These are phyloP conservation scores for Moxostoma hubbsi DNA, from an alignment of 2,797 vertebrate species.

Conservation along the genomic window DNA sequence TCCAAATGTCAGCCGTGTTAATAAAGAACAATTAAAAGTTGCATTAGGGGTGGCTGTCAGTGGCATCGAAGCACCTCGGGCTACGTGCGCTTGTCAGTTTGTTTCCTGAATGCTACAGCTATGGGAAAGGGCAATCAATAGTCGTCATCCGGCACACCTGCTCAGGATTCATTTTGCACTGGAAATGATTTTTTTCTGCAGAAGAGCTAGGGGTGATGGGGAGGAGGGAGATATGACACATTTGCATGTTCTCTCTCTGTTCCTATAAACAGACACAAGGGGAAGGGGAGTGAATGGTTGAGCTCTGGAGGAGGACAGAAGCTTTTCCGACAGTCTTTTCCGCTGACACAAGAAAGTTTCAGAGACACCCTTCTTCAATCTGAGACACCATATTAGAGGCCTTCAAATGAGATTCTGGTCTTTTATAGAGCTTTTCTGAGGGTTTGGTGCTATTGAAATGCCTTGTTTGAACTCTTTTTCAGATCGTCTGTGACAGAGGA, in stretches of 20 bases:
- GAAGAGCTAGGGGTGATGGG: conserved; percentile 54
- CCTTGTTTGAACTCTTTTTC: conserved; percentile 32
- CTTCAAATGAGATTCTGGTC: conserved; percentile 36
- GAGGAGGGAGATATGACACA: conserved; percentile 49
- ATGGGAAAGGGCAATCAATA: conserved; percentile 92
- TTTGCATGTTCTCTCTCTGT: conserved; percentile 49
- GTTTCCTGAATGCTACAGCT: conserved; percentile 85
- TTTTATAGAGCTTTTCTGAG: conserved; percentile 37
- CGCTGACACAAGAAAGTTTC: conserved; percentile 17
- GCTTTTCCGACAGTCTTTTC: conserved; percentile 12
- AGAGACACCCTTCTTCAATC: not conserved
- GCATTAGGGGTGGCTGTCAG: conserved; percentile 72
- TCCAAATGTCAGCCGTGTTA: conserved; percentile 82
- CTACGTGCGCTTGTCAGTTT: conserved; percentile 86
- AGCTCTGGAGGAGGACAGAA: conserved; percentile 26
- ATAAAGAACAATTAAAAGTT: conserved; percentile 87
- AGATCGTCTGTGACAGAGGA: conserved; percentile 86
- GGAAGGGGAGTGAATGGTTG: conserved; percentile 11
- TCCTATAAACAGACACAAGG: conserved; percentile 41
- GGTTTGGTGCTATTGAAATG: conserved; percentile 7
- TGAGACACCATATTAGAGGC: conserved; percentile 2
- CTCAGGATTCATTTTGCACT: conserved; percentile 88
- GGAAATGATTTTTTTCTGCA: conserved; percentile 81
- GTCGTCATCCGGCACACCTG: conserved; percentile 81
- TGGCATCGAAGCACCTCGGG: conserved; percentile 70